Conservation (phyloP, 2,113 vertebrate species). For the Ginglymostoma cirratum region DNA sequence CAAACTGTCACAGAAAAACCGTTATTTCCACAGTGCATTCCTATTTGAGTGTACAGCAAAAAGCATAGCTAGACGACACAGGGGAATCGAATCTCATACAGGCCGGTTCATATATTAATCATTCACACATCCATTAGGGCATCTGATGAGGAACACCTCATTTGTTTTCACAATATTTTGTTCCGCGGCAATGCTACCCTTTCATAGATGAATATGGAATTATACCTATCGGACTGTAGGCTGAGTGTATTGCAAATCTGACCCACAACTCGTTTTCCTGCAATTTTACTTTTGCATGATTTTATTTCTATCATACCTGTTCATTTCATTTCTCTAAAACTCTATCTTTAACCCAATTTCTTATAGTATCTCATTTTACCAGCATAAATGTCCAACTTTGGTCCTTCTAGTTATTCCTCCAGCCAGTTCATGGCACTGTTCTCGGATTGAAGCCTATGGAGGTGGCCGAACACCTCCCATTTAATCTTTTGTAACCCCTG, state of each 20-base stretch:
- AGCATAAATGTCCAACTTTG: neutral
- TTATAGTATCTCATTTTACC: neutral
- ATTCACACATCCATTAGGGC: neutral
- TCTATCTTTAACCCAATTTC: neutral
- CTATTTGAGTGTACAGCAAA: neutral
- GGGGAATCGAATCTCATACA: neutral
- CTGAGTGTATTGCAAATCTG: neutral
- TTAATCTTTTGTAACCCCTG: neutral
- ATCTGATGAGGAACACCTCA: constrained; percentile 18
- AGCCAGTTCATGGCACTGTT: neutral
- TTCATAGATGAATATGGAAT: neutral
- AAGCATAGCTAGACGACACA: neutral
- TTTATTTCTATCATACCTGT: neutral
- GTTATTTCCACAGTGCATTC: neutral
- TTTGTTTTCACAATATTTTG: neutral
- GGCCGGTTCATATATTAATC: neutral
- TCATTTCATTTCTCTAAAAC: neutral
- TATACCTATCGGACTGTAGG: too few species aligned
- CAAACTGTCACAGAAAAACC: neutral
- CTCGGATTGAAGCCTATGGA: neutral
- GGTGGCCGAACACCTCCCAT: neutral
- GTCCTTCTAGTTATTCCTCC: neutral
- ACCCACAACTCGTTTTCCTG: neutral
- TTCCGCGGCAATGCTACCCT: neutral
- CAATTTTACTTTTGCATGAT: neutral